Percentiles rank a stretch among this genome's conserved stretches.
These are phyloP conservation scores for Eueides isabella DNA, from an alignment of 1,140 invertebrate genomes.

Conservation along the genomic window DNA sequence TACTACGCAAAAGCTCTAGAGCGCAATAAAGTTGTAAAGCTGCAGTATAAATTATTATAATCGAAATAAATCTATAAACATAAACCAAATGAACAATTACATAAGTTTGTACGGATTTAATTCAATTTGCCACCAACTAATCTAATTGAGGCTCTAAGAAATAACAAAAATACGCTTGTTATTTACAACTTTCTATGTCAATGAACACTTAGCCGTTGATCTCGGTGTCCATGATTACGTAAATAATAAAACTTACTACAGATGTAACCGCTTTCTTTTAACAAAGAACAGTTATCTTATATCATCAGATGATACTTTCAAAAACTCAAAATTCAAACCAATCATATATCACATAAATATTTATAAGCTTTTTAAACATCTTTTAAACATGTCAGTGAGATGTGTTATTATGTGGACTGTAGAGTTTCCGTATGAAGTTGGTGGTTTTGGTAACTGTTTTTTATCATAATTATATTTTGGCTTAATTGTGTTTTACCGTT, in stretches of 20 bases:
- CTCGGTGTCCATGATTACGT: conserved; percentile 21
- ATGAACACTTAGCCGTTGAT: conserved; percentile 8
- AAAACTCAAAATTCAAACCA: conserved; percentile 17
- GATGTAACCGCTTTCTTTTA: conserved; percentile 27
- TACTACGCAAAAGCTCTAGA: background rate
- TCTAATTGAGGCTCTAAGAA: background rate
- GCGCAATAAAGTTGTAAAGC: background rate
- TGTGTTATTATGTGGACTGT: background rate
- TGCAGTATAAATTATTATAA: background rate
- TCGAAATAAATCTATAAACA: conserved; percentile 3
- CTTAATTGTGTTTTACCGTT: background rate
- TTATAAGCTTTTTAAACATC: conserved; percentile 16
- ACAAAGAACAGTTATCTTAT: conserved; percentile 27
- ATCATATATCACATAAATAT: conserved; percentile 32
- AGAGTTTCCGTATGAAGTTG: background rate
- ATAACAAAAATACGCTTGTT: background rate
- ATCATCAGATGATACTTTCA: conserved; percentile 27
- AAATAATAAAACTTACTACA: conserved; percentile 19
- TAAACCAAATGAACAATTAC: background rate
- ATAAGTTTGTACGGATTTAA: background rate
- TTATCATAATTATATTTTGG: conserved; percentile 7
- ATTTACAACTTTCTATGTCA: background rate
- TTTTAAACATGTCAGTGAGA: background rate
- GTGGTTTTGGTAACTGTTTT: background rate
- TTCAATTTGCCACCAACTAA: background rate